Evolutionary conservation across 1,140 invertebrate species (phyloP).

Genomic region (Phymorhynchus buccinoides): DNA sequence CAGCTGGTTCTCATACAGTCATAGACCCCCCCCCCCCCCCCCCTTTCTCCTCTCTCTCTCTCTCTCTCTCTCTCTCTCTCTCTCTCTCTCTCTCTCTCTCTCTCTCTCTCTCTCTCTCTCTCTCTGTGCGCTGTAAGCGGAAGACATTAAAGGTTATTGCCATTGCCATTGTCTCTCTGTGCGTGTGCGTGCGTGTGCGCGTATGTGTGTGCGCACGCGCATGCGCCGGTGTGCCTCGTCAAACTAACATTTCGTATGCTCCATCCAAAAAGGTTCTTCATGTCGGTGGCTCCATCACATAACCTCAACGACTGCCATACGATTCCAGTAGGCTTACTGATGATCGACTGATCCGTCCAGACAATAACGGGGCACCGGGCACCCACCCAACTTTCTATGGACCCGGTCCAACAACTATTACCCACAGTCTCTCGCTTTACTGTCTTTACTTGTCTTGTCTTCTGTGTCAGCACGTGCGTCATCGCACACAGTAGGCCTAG

Average conservation of each 20-base stretch:
- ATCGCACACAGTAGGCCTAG: neutral
- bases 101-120: neutral
- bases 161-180: neutral
- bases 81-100: neutral
- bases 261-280: no score
- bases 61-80: neutral
- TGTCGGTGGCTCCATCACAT: no score
- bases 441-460: neutral
- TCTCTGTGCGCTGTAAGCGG: neutral
- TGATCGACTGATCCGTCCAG: no score
- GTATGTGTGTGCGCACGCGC: neutral
- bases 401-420: neutral
- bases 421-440: neutral
- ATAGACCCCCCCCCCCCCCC: neutral
- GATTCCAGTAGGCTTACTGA: no score
- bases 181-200: neutral
- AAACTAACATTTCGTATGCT: no score
- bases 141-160: no score
- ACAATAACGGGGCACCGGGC: neutral
- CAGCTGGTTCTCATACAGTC: no score
- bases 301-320: neutral
- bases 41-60: neutral
- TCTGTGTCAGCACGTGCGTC: neutral
- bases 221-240: neutral
- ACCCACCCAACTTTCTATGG: neutral